Conservation (phyloP, 2,113 vertebrate genomes). For the Larimichthys polyactis region DNA sequence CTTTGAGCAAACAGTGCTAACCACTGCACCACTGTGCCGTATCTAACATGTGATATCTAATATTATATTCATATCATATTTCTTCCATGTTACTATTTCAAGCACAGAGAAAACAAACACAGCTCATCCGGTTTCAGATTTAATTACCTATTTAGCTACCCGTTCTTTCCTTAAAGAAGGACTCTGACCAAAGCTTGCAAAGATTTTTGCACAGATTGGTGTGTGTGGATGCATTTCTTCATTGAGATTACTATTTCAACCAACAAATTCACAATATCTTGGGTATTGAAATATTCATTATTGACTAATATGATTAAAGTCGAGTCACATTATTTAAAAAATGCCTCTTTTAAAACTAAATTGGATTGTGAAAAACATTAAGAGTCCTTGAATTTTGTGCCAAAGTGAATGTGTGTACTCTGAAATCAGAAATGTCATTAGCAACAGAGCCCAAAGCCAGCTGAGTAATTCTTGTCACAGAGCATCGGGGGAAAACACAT, state of each 20-base stretch:
- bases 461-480: slow-evolving; percentile 74
- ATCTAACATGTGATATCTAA: neutral
- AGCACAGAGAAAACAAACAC: too few species aligned
- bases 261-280: neutral
- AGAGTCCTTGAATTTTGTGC: slow-evolving; percentile 2
- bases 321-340: neutral
- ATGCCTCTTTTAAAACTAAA: neutral
- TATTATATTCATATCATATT: neutral
- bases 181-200: too few species aligned
- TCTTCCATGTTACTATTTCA: too few species aligned
- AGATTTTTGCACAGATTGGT: too few species aligned
- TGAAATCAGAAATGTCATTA: slow-evolving; percentile 59
- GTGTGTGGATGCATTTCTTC: too few species aligned
- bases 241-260: neutral
- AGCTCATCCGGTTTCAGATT: too few species aligned
- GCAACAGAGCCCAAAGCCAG: slow-evolving; percentile 40
- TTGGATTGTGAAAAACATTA: slow-evolving; percentile 4
- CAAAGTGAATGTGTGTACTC: neutral
- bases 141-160: too few species aligned
- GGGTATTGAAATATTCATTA: neutral
- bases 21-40: too few species aligned
- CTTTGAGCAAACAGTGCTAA: too few species aligned
- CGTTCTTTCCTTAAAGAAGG: too few species aligned
- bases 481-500: slow-evolving; percentile 54
- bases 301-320: neutral